Evolutionary conservation across 2,113 vertebrate genomes (phyloP), one percentile per base, ranked within the genome.

Genomic region (Chauna torquata): DNA sequence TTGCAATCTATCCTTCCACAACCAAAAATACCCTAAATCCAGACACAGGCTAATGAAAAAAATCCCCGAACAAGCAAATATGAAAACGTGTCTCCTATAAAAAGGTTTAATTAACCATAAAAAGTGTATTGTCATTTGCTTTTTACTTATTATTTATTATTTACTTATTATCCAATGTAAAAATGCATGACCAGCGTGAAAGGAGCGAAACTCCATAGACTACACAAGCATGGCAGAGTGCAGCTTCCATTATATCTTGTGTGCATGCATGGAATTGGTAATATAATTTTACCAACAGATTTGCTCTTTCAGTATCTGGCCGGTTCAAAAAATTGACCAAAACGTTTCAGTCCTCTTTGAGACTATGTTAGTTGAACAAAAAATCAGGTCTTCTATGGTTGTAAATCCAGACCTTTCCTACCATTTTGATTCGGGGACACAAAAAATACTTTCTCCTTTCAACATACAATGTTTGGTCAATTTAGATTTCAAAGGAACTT

Each of bases 401-500:
- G 87, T 70, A 74, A 69, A 74, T 59, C 12, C 75, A 82, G 47
- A 79, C 9, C 17, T 92, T 64, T 32, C 18, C 34, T 77, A 83
- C 1, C 4, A 40, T 50, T 95, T 91, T 52, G 14, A 45, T 54
- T n/a, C 23, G 78, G 27, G 50, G 16, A 57, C 62, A 57, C 16
- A 57, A 14, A 71, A 82, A 90, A 72, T 5, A 3, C 23, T 19
- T 3, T 25, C 27, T 71, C 55, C 19, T 84, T 92, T 40, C 42
- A 54, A 84, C 28, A 72, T 11, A 27, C 12, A 75, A 25, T 11
- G 22, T 38, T 84, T 55, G 12, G 28, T 28, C 50, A 76, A 40
- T 72, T 77, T 81, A 83, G 25, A 83, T 96, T 92, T 62, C 28
- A 77, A 76, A 91, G 45, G 50, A 92, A 82, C 30, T 74, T 45